Conservation (phyloP, 2,797 vertebrate genomes). For the Paguma larvata region DNA sequence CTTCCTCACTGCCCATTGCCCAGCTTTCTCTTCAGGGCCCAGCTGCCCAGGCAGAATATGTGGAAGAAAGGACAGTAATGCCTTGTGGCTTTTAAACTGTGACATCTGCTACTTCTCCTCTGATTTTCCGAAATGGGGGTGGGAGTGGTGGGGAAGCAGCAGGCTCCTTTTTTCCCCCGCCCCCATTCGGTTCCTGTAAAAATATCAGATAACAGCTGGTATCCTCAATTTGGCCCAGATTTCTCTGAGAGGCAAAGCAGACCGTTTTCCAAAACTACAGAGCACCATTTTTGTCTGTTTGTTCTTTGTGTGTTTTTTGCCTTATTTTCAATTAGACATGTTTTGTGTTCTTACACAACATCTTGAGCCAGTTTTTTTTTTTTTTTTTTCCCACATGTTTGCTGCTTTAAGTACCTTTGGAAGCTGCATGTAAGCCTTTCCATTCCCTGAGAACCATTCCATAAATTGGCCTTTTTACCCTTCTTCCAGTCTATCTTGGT, state of each 20-base stretch:
- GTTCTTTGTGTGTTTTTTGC: neutral
- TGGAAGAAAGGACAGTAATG: slow-evolving; percentile 59
- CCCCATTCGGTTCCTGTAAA: slow-evolving; percentile 69
- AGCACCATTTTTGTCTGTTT: slow-evolving; percentile 43
- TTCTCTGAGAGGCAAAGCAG: slow-evolving; percentile 69
- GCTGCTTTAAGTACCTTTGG: neutral
- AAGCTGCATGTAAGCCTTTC: neutral
- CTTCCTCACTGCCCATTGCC: neutral
- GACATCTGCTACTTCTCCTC: slow-evolving; percentile 68
- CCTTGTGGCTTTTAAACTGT: slow-evolving; percentile 66
- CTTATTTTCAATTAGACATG: slow-evolving; percentile 41
- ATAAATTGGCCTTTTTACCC: neutral
- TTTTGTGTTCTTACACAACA: neutral
- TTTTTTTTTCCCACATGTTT: neutral
- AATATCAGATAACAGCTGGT: slow-evolving; percentile 78
- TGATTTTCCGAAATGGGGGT: slow-evolving; percentile 64
- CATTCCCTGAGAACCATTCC: neutral
- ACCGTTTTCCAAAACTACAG: slow-evolving; percentile 63
- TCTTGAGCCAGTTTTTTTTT: slow-evolving; percentile 41
- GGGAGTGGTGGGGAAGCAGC: slow-evolving; percentile 44
- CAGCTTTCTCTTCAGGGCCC: slow-evolving; percentile 7
- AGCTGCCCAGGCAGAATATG: slow-evolving; percentile 24
- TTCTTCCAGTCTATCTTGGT: slow-evolving; percentile 28
- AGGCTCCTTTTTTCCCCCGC: slow-evolving; percentile 58
- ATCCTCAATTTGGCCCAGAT: slow-evolving; percentile 70